These are phyloP conservation scores for Plectropomus leopardus DNA, from an alignment of 2,113 vertebrate species.

Conservation along the genomic window DNA sequence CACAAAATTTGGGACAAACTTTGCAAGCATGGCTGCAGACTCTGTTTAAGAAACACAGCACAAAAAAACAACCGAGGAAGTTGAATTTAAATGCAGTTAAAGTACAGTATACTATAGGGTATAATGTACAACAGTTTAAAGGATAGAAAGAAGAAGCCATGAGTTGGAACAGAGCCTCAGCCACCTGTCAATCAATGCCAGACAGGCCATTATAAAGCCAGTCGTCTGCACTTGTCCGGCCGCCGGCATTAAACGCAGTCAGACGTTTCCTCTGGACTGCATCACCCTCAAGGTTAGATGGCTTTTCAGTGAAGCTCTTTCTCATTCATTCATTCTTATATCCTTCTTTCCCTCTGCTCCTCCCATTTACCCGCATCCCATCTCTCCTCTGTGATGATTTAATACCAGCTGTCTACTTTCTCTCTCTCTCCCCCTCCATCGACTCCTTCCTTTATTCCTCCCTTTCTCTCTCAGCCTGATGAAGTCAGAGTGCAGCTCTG, in stretches of 20 bases:
- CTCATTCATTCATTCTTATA: constrained; percentile 53
- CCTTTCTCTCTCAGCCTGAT: constrained; percentile 44
- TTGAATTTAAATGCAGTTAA: constrained; percentile 3
- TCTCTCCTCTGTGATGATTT: constrained; percentile 68
- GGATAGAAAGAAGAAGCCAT: constrained; percentile 24
- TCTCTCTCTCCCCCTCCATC: constrained; percentile 6
- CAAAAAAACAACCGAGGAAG: background rate
- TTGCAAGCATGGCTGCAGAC: background rate
- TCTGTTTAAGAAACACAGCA: background rate
- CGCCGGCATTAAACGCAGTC: constrained; percentile 47
- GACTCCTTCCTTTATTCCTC: constrained; percentile 3
- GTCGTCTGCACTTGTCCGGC: constrained; percentile 58
- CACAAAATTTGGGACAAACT: background rate
- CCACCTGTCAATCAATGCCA: constrained; percentile 71
- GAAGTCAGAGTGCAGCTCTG: constrained; percentile 69
- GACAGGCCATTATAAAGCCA: constrained; percentile 66
- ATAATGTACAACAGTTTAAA: constrained; percentile 44
- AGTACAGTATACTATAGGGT: background rate
- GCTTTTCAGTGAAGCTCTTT: constrained; percentile 39
- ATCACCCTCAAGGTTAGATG: constrained; percentile 67
- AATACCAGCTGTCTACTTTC: constrained; percentile 51
- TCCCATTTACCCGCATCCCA: constrained; percentile 36
- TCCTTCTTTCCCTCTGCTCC: constrained; percentile 30
- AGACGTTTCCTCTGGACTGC: constrained; percentile 56
- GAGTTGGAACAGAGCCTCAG: constrained; percentile 46